phyloP scores from a whole-genome alignment of 64 coral and sea anemone species.

The Astreopora myriophthalma region DNA sequence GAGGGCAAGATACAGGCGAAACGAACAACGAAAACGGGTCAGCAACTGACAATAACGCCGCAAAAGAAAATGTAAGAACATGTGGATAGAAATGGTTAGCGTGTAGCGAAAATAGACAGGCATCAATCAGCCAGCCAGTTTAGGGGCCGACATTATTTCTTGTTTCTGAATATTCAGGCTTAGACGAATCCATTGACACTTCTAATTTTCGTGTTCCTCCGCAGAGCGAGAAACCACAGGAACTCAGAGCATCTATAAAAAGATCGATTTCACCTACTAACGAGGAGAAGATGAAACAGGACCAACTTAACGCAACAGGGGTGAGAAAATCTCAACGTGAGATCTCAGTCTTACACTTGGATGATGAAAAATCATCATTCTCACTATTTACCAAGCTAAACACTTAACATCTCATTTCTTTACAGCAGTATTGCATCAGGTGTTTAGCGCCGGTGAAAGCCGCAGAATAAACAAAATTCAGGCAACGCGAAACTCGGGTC shows the following conservation, averaged over 20 bases:
- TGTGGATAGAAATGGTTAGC: not conserved
- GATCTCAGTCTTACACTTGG: too few relatives aligned
- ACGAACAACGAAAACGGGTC: not conserved
- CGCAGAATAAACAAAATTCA: too few relatives aligned
- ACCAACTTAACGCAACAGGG: not conserved
- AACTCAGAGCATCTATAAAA: not conserved
- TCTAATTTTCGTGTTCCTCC: not conserved
- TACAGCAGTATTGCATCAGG: too few relatives aligned
- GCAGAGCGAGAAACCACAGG: not conserved
- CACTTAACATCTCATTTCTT: too few relatives aligned
- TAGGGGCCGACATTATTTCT: too few relatives aligned
- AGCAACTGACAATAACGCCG: not conserved
- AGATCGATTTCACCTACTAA: conserved; percentile 25
- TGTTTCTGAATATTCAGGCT: too few relatives aligned
- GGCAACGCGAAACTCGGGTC: too few relatives aligned
- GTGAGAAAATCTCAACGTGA: not conserved
- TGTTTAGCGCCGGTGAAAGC: too few relatives aligned
- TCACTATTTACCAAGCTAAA: too few relatives aligned
- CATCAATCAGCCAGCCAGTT: too few relatives aligned
- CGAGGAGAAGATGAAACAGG: not conserved
- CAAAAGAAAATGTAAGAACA: not conserved
- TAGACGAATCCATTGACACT: not conserved
- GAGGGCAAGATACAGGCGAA: not conserved
- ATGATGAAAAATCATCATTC: too few relatives aligned
- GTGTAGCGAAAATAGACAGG: too few relatives aligned